Conservation (phyloP, 2,888 invertebrate species). For the Eristalis tenax region DNA sequence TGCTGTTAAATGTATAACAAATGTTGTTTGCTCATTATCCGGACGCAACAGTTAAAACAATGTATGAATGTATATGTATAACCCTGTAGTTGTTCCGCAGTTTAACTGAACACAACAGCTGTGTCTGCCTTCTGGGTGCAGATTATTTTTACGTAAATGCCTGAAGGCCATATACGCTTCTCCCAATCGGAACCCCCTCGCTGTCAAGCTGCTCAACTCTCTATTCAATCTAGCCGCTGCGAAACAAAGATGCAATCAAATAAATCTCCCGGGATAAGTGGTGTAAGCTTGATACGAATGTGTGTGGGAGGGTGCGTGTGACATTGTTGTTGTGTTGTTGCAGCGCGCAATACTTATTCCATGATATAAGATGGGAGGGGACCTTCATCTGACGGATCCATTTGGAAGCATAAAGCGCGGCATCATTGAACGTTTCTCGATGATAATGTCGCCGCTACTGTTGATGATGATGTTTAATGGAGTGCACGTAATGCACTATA, state of each 20-base stretch:
- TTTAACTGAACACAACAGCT: conserved; percentile 42
- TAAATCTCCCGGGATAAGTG: conserved; percentile 70
- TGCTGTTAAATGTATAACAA: conserved; percentile 56
- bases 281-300: conserved; percentile 48
- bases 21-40: conserved; percentile 65
- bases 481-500: conserved; percentile 57
- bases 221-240: conserved; percentile 17
- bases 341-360: background rate
- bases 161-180: conserved; percentile 44
- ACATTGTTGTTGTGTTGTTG: conserved; percentile 34
- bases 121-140: conserved; percentile 47
- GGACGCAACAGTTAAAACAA: conserved; percentile 63
- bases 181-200: background rate
- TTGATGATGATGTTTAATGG: conserved; percentile 66
- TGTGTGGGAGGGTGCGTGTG: conserved; percentile 12
- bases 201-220: background rate
- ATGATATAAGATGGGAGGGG: background rate
- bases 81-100: conserved; percentile 25
- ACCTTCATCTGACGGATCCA: conserved; percentile 40
- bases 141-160: conserved; percentile 53
- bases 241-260: conserved; percentile 67
- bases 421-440: conserved; percentile 20
- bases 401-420: conserved; percentile 52
- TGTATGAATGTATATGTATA: background rate
- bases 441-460: conserved; percentile 7